phyloP scores from a whole-genome alignment of 2,888 invertebrate genomes.

The Cartodere bifasciata region DNA sequence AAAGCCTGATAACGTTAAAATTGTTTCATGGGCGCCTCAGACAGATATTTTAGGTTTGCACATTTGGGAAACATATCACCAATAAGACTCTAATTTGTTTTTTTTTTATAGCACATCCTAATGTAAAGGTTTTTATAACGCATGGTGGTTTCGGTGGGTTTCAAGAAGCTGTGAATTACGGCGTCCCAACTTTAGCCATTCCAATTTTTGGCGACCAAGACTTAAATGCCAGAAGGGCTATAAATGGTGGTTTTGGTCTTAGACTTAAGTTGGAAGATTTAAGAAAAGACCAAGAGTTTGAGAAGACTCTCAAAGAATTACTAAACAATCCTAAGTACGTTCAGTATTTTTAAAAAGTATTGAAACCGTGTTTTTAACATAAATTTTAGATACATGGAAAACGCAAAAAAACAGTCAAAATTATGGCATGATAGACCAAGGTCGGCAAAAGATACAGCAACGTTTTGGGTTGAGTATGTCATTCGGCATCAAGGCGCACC shows the following conservation, averaged over 20 bases:
- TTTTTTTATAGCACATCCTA: conserved; percentile 8
- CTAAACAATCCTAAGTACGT: conserved; percentile 8
- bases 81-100: no score
- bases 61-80: no score
- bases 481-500: no score
- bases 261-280: conserved; percentile 2
- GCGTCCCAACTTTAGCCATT: conserved; percentile 5
- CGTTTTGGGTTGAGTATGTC: no score
- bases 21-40: conserved; percentile 30
- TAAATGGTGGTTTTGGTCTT: conserved; percentile 4
- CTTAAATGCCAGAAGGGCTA: conserved; percentile 4
- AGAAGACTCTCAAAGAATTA: conserved; percentile 5
- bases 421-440: no score
- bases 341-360: no score
- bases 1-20: conserved; percentile 32
- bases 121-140: conserved; percentile 8
- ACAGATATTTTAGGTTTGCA: conserved; percentile 13
- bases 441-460: no score
- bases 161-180: conserved; percentile 8
- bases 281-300: conserved; percentile 3
- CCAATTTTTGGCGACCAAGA: conserved; percentile 7
- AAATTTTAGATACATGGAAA: no score
- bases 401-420: no score
- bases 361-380: no score
- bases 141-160: conserved; percentile 7